phyloP scores from a whole-genome alignment of 53 echinoderm and acorn worm species.

The Crossaster papposus region DNA sequence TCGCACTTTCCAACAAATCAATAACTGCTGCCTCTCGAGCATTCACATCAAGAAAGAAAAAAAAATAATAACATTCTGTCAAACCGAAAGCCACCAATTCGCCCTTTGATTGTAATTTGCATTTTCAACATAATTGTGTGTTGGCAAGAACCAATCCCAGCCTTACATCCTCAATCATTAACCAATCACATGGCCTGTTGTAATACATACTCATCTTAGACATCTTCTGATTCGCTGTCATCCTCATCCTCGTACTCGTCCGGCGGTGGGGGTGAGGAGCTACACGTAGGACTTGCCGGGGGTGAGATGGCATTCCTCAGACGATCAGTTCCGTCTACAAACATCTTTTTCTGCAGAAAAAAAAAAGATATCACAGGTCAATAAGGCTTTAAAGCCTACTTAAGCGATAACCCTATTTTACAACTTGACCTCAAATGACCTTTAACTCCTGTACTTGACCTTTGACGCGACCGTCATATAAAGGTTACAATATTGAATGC shows the following conservation, averaged over 20 bases:
- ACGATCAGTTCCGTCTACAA: conserved; percentile 75
- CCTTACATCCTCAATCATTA: not conserved
- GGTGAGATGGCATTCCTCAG: conserved; percentile 89
- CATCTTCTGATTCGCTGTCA: too few relatives aligned
- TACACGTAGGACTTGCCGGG: conserved; percentile 72
- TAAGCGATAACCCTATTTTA: too few relatives aligned
- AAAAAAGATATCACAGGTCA: not conserved
- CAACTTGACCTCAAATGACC: too few relatives aligned
- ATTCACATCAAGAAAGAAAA: not conserved
- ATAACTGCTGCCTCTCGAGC: not conserved
- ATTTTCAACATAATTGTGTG: not conserved
- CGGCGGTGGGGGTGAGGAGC: conserved; percentile 28
- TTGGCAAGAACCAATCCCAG: conserved; percentile 33
- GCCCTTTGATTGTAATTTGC: not conserved
- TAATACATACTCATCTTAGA: not conserved
- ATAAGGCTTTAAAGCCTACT: too few relatives aligned
- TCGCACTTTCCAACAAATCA: not conserved
- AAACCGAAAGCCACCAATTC: not conserved
- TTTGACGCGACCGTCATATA: too few relatives aligned
- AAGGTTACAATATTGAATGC: too few relatives aligned
- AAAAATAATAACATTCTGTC: not conserved
- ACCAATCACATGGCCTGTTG: conserved; percentile 32
- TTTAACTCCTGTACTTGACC: too few relatives aligned
- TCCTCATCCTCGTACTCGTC: conserved; percentile 13
- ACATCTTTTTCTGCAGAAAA: conserved; percentile 74